phyloP scores from a whole-genome alignment of 2,888 invertebrate species.

The Axea sp. region DNA sequence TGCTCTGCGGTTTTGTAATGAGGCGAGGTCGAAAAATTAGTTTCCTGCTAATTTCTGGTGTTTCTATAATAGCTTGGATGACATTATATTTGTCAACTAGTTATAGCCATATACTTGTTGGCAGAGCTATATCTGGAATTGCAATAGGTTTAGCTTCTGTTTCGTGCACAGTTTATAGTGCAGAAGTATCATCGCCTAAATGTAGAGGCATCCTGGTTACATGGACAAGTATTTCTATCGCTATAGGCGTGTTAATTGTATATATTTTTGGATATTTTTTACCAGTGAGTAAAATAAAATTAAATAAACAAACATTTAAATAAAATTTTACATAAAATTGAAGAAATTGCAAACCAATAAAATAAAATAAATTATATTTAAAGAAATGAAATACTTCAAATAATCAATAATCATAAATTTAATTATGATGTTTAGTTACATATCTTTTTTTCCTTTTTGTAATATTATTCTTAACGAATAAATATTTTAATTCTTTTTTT shows the following conservation, averaged over 20 bases:
- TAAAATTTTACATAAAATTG: too few species aligned
- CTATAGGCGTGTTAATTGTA: conserved; percentile 80
- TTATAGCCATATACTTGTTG: conserved; percentile 78
- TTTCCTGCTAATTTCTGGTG: conserved; percentile 79
- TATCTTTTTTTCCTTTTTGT: too few species aligned
- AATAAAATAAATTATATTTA: background rate
- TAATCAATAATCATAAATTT: too few species aligned
- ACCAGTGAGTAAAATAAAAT: conserved; percentile 73
- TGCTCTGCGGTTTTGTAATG: conserved; percentile 81
- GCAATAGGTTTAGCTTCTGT: conserved; percentile 81
- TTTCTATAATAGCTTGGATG: conserved; percentile 81
- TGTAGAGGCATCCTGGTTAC: conserved; percentile 81
- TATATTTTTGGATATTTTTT: conserved; percentile 81
- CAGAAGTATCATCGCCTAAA: conserved; percentile 80
- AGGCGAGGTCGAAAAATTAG: conserved; percentile 80
- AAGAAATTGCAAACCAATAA: too few species aligned
- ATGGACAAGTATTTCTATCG: conserved; percentile 81
- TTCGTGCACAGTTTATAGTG: conserved; percentile 81
- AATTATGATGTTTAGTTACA: too few species aligned
- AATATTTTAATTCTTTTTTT: too few species aligned
- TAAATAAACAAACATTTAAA: too few species aligned
- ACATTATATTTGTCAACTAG: conserved; percentile 78
- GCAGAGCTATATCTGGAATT: conserved; percentile 80
- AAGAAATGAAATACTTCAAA: too few species aligned
- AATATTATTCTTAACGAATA: too few species aligned